Base-by-base conservation (phyloP, 2,797 vertebrate genomes). In the Myiotriccus ornatus region DNA sequence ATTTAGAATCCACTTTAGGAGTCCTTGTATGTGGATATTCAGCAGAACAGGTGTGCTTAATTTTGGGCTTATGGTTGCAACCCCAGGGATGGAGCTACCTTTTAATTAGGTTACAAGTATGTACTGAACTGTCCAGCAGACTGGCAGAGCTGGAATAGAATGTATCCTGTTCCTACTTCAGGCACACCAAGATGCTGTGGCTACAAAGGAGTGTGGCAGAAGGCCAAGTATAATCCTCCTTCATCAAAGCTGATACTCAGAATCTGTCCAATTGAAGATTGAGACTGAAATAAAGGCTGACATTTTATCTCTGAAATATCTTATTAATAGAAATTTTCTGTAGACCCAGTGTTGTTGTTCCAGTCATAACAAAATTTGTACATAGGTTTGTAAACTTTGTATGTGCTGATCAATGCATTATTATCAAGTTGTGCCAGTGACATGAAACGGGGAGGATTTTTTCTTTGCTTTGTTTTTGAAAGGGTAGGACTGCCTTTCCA, bases 91-190 rank as follows among this genome's bases (percentile, higher is more conserved):
- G 5, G 32, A 79, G 25, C 7, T 70, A 32, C 30, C 12, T 41
- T 87, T 53, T 43, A 19, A 32, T 65, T 10, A 39, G 20, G 21
- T 76, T 47, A 46, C 28, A 50, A 49, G 12, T 69, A 16, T 28
- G 7, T 21, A 28, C 19, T 63, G 80, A 90, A 68, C 69, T 88
- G 62, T 71, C 37, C 47, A 88, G 50, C 78, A 82, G n/a, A 60
- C 19, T 75, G 63, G 27, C 62, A 78, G 49, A 65, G 28, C 64
- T 64, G 34, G 24, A 57, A 41, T 22, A 59, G 75, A 56, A 46
- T 78, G 7, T 62, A 74, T 73, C 23, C 41, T 63, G 4, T n/a
- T 90, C 74, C 35, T 73, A n/a, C 24, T 37, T 79, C 21, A 34
- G 84, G 43, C 20, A 62, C 28, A 15, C 27, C 14, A 65, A 47